A percentile compares a stretch with the other conserved stretches of the same genome.
These are phyloP conservation scores for Tupiocoris notatus DNA, from an alignment of 2,888 invertebrate species.

Conservation along the genomic window DNA sequence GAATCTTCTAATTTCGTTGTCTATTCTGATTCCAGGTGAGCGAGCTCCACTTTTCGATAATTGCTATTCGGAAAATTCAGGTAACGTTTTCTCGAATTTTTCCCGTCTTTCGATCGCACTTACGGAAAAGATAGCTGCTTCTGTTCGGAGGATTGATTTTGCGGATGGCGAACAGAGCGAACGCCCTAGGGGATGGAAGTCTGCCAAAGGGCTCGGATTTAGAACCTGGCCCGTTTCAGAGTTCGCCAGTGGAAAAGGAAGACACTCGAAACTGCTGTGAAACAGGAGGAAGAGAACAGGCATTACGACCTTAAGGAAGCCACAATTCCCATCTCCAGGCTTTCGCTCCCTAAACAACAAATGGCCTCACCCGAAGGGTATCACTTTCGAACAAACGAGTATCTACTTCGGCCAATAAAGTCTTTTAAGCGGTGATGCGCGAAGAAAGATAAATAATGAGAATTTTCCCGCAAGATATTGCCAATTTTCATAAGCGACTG, in stretches of 20 bases:
- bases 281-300: background rate
- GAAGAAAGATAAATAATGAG: too few relatives aligned
- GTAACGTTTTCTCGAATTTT: too few relatives aligned
- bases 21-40: too few relatives aligned
- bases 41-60: too few relatives aligned
- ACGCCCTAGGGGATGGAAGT: conserved; percentile 3
- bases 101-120: too few relatives aligned
- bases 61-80: too few relatives aligned
- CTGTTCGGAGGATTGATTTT: background rate
- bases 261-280: background rate
- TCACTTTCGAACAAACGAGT: background rate
- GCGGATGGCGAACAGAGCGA: background rate
- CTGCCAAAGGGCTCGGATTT: conserved; percentile 17
- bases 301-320: background rate
- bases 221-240: background rate
- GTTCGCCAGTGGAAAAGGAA: background rate
- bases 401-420: too few relatives aligned
- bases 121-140: too few relatives aligned
- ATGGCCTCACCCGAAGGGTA: background rate
- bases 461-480: too few relatives aligned
- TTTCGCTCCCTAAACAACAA: background rate
- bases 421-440: too few relatives aligned
- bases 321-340: background rate
- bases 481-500: too few relatives aligned
- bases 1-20: too few relatives aligned